Evolutionary conservation across 37 sponge, comb jelly and placozoan species (phyloP), one percentile per base, ranked within the genome.

Genomic region (Cliona cf. orientalis): DNA sequence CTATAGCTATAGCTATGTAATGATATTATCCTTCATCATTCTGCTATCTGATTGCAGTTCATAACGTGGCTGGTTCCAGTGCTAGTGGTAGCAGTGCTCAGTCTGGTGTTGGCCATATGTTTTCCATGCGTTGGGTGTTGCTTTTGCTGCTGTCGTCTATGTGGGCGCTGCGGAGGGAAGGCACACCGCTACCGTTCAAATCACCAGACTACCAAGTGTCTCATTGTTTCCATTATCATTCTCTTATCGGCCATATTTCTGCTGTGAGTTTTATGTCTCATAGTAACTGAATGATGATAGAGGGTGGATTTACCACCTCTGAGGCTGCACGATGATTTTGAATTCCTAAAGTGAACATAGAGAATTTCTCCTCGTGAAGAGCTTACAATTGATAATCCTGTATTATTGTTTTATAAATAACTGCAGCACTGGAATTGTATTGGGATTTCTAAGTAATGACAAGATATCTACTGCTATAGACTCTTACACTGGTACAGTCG

Each of bases 111-210:
- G 40, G 69, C 69, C 2, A 25, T 79, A 44, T 19, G 33, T 28
- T 34, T 79, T 39, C 53, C 69, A 9, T 12, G 42, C 3, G 36
- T 31, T 11, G 67, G 69, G 5, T 68, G 68, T 5, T 79, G 80
- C 69, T 41, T 67, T 45, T 49, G 64, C 69, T 79, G 80, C 69
- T 79, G 80, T 41, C 49, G 80, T 36, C n/a, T 34, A 17, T 26
- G 69, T 67, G 80, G 80, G 22, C 5, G 49, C 21, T 79, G 80
- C 36, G 80, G 80, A 19, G 80, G 58, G 9, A 66, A 79, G 56
- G 43, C 56, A 5, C 29, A 65, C 44, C 0, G 11, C 37, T 68
- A 79, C 36, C 49, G 39, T 3, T 35, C 9, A 31, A 79, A 79
- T 37, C 7, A 79, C 56, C 69, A 79, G 69, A 28, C 12, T 23